Percentiles rank a stretch among this genome's conserved stretches.
phyloP scores from a whole-genome alignment of 2,888 invertebrate species.

The Oasisia sp. region DNA sequence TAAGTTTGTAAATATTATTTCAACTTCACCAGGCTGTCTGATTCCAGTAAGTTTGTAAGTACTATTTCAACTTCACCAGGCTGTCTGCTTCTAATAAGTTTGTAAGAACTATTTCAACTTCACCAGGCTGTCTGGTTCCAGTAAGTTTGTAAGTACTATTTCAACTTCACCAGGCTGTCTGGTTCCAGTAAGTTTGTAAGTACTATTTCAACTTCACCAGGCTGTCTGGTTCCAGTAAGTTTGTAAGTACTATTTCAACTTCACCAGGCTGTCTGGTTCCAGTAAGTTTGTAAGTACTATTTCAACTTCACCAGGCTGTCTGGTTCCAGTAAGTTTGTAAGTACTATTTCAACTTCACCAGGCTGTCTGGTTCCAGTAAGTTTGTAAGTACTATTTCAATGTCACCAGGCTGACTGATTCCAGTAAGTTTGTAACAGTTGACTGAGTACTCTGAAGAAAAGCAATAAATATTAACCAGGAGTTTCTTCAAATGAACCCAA shows the following conservation, averaged over 20 bases:
- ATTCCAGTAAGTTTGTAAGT: constrained; percentile 61
- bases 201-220: constrained; percentile 23
- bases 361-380: constrained; percentile 10
- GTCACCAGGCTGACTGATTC: not conserved
- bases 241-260: constrained; percentile 52
- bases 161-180: not conserved
- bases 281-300: constrained; percentile 57
- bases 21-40: not conserved
- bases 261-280: not conserved
- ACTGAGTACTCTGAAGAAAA: no score
- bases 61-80: not conserved
- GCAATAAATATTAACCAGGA: no score
- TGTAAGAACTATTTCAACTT: constrained; percentile 50
- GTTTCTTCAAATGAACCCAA: no score
- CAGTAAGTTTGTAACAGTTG: no score
- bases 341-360: constrained; percentile 35
- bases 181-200: constrained; percentile 59
- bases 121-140: not conserved
- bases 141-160: constrained; percentile 57
- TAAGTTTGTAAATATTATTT: constrained; percentile 56
- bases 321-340: constrained; percentile 57
- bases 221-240: constrained; percentile 39
- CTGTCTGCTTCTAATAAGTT: constrained; percentile 44
- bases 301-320: not conserved
- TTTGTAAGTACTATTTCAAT: constrained; percentile 55